Evolutionary conservation across 92 coral and sea anemone genomes (phyloP), one percentile per base, ranked within the genome.

Genomic region (Palythoa grandis): DNA sequence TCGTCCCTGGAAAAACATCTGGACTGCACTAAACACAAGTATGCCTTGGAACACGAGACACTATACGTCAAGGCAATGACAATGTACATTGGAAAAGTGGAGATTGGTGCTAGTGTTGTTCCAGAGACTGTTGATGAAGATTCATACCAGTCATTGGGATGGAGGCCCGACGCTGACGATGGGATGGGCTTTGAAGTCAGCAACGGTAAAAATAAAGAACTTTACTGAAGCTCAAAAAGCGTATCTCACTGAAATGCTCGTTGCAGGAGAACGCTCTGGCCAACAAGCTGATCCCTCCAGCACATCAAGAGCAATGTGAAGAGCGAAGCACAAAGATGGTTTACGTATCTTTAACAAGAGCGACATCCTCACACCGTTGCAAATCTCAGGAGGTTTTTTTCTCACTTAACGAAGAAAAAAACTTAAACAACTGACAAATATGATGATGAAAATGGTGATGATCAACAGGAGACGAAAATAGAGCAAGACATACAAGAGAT

Each of bases 11-110:
- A 29, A 29, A 29, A 29, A 29, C 35, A 29, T 29, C 1, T 29
- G 35, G 35, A 29, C 35, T 29, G 35, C 35, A 1, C 1, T 1
- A 29, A 29, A 1, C 90, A 90, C 65, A 47, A 77, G 66, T 78
- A 83, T 76, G 88, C 60, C 60, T 76, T 90, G 84, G 90, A 91
- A 72, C 90, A 79, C 69, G 90, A 90, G 74, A 90, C 93, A 20
- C 82, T 90, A 11, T 84, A 63, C 22, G 93, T 87, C 86, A 91
- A 91, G 72, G 93, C 93, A 77, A 88, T 79, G 89, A 38, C 74
- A 68, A 68, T 68, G 72, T 68, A n/a, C 72, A 38, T 38, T 68
- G 38, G 14, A 20, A 68, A 68, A 68, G 39, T 68, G 12, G 72
- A 68, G 72, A 39, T 20, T 68, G 72, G 72, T 68, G 72, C 72